Base-by-base conservation (phyloP, 2,888 invertebrate genomes). In the Monoplex corrugatus region DNA sequence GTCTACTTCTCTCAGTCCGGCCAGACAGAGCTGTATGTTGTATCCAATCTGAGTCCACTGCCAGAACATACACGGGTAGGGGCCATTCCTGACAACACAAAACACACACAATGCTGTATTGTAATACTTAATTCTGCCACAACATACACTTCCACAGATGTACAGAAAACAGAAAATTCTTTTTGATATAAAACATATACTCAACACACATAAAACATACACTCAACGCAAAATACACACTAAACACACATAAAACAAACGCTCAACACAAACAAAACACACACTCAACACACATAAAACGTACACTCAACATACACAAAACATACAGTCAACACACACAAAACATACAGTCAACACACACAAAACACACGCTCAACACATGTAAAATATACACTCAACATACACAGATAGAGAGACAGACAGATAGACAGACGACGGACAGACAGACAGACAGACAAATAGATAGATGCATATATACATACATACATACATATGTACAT, bases 1-100 rank as follows among this genome's bases (percentile, higher is more conserved):
- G 93, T 96, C 96, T 3, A 95, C 95, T 87, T 95, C 95, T 88
- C 94, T 94, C 0, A 96, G 93, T 32, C 96, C 96, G 28, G 95
- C 93, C 87, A 96, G 88, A 92, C 95, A 96, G 78, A 95, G 90
- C 91, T 95, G 95, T 88, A 96, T 94, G 91, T 95, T 93, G 89
- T 95, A 92, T 50, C 94, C 95, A 23, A 96, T 95, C 91, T 92
- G 92, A 19, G 94, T 94, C 94, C 95, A 96, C 91, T 95, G 95
- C 93, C 93, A 94, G 88, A 95, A 94, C 92, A 94, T 94, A 6
- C 93, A 89, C 0, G 95, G 94, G 88, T 91, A 96, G 0, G 95
- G 95, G 44, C 96, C 96, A 90, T 93, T 92, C 88, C 95, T 95
- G 91, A 40, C 92, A 91, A 72, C 50, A 43, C 78, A n/a, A n/a